A percentile compares a stretch with the other conserved stretches of the same genome.
Conservation (phyloP, 2,888 invertebrate genomes). For the Drosophila pseudotalamancana region DNA sequence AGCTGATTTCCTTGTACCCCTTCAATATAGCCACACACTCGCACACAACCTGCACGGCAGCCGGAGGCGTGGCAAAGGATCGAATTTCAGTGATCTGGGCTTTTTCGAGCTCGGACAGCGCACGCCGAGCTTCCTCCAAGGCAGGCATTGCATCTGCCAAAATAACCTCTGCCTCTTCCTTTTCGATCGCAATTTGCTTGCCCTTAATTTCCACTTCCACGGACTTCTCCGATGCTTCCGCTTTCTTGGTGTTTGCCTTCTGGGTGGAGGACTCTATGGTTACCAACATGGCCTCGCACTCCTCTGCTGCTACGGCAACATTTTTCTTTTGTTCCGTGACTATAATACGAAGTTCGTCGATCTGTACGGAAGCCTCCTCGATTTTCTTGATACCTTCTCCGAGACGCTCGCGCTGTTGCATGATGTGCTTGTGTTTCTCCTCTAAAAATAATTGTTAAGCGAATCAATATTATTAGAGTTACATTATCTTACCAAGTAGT, state of each 20-base stretch:
- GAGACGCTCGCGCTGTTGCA: slow-evolving; percentile 81
- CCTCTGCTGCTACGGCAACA: slow-evolving; percentile 91
- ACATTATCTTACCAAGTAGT: slow-evolving; percentile 87
- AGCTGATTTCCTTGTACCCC: slow-evolving; percentile 92
- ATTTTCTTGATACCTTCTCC: slow-evolving; percentile 86
- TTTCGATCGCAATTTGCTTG: slow-evolving; percentile 91
- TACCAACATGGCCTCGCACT: slow-evolving; percentile 91
- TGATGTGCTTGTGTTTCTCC: slow-evolving; percentile 81
- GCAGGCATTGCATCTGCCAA: slow-evolving; percentile 93
- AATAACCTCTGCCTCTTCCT: slow-evolving; percentile 92
- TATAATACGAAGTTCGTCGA: slow-evolving; percentile 91
- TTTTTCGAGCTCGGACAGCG: slow-evolving; percentile 93
- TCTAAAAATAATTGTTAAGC: slow-evolving; percentile 66
- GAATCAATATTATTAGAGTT: neutral
- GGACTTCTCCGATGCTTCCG: slow-evolving; percentile 91
- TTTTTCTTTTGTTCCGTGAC: slow-evolving; percentile 93
- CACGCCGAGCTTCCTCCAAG: slow-evolving; percentile 91
- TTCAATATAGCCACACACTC: slow-evolving; percentile 95
- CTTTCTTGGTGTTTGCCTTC: slow-evolving; percentile 91
- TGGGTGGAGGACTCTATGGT: slow-evolving; percentile 90
- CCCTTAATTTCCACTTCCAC: slow-evolving; percentile 93
- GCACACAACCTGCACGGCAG: slow-evolving; percentile 94
- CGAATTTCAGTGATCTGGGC: slow-evolving; percentile 96
- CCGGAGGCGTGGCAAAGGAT: slow-evolving; percentile 95
- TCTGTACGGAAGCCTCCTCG: slow-evolving; percentile 92